phyloP scores from a whole-genome alignment of 2,888 invertebrate genomes.

The Pyrrhia umbra region DNA sequence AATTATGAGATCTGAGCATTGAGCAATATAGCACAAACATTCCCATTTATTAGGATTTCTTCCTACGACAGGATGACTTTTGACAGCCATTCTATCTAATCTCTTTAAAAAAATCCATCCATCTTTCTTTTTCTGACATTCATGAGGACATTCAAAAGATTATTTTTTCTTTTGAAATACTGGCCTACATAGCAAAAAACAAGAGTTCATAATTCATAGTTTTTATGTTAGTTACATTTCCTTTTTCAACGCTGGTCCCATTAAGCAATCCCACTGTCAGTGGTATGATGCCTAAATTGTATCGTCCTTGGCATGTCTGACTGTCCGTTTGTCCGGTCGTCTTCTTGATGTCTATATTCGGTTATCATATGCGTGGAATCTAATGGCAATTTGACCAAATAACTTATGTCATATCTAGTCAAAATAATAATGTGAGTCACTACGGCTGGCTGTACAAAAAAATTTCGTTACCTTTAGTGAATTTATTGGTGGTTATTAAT shows the following conservation, averaged over 20 bases:
- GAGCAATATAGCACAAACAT: too few species aligned
- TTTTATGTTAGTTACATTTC: conserved; percentile 22
- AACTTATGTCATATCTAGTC: conserved; percentile 34
- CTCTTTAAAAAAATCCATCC: neutral
- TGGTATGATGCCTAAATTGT: conserved; percentile 7
- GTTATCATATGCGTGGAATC: conserved; percentile 22
- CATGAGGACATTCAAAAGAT: neutral
- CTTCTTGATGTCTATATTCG: conserved; percentile 42
- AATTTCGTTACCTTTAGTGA: conserved; percentile 17
- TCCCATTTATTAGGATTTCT: too few species aligned
- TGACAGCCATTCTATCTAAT: neutral
- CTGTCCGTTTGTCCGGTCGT: neutral
- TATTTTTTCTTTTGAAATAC: conserved; percentile 3
- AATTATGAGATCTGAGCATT: too few species aligned
- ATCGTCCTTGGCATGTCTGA: conserved; percentile 41
- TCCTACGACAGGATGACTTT: neutral
- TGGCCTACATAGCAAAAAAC: neutral
- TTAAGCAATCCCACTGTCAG: conserved; percentile 32
- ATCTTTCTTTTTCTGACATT: neutral
- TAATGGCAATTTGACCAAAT: conserved; percentile 15
- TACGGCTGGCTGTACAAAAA: conserved; percentile 10
- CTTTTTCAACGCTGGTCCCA: conserved; percentile 26
- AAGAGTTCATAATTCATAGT: conserved; percentile 24
- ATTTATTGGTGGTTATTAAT: conserved; percentile 33
- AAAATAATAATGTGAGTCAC: conserved; percentile 43